Evolutionary conservation across 2,888 invertebrate species (phyloP).

Genomic region (Ectobius pallidus): DNA sequence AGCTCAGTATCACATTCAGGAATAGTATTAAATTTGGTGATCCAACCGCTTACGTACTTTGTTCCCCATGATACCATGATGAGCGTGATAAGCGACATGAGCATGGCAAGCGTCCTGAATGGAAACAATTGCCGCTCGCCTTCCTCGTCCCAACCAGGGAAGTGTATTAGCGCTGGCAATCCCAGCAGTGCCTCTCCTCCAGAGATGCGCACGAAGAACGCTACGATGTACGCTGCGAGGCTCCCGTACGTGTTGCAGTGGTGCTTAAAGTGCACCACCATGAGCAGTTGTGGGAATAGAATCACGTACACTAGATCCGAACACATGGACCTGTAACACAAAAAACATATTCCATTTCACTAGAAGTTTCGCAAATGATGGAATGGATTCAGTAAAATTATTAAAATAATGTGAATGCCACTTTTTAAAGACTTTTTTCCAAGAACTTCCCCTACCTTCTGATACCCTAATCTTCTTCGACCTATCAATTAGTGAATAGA

Average conservation of each 20-base stretch:
- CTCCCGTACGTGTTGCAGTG: slow-evolving; percentile 98
- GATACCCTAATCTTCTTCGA: no score
- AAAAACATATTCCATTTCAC: no score
- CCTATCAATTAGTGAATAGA: no score
- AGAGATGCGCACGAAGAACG: slow-evolving; percentile 78
- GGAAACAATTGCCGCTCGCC: slow-evolving; percentile 85
- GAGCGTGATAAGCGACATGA: slow-evolving; percentile 80
- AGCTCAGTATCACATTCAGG: background rate
- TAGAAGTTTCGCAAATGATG: no score
- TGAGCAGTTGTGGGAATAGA: slow-evolving; percentile 95
- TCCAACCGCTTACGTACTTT: slow-evolving; percentile 58
- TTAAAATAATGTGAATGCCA: no score
- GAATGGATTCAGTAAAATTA: no score
- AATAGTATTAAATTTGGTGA: background rate
- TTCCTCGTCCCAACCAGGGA: slow-evolving; percentile 86
- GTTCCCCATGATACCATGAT: slow-evolving; percentile 81
- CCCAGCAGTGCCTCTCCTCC: slow-evolving; percentile 89
- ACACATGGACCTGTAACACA: slow-evolving; percentile 91
- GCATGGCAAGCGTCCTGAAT: slow-evolving; percentile 95
- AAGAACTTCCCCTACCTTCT: no score
- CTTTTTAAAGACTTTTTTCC: no score
- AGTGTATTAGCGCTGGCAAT: slow-evolving; percentile 82
- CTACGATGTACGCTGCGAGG: slow-evolving; percentile 84
- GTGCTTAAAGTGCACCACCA: slow-evolving; percentile 95
- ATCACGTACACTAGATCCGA: slow-evolving; percentile 99